Conservation (phyloP, 2,797 vertebrate genomes). For the Falco rusticolus region DNA sequence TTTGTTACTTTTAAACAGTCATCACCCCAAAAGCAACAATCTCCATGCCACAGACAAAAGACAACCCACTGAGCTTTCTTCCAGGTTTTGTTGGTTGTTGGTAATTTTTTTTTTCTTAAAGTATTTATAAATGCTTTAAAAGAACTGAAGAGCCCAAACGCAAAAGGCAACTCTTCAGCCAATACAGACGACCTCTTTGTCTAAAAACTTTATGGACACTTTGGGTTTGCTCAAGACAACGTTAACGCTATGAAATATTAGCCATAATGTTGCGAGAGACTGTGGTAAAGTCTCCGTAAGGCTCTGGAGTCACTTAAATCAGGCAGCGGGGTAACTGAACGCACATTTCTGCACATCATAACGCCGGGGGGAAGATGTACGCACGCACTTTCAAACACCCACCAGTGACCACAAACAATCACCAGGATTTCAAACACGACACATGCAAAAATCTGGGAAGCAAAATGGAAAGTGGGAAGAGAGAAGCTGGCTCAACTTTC, state of each 20-base stretch:
- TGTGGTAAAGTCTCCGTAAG: conserved; percentile 43
- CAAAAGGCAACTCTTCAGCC: neutral
- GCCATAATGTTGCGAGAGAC: neutral
- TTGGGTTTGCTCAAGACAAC: conserved; percentile 37
- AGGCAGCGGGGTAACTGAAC: conserved; percentile 38
- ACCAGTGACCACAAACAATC: conserved; percentile 59
- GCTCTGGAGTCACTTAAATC: conserved; percentile 56
- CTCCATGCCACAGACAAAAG: neutral
- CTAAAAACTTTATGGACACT: conserved; percentile 64
- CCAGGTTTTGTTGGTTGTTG: too few relatives aligned
- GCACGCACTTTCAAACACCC: conserved; percentile 22
- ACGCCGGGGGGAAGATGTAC: conserved; percentile 34
- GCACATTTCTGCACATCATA: conserved; percentile 45
- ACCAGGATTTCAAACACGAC: neutral
- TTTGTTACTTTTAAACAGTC: neutral
- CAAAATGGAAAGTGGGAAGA: conserved; percentile 9
- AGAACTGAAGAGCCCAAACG: neutral
- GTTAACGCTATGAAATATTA: conserved; percentile 39
- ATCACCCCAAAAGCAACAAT: neutral
- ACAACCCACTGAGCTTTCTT: neutral
- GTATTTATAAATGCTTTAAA: conserved; percentile 32
- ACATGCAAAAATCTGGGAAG: conserved; percentile 34
- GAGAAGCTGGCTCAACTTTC: conserved; percentile 20
- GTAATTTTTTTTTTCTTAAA: neutral
- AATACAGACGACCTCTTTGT: neutral